These are phyloP conservation scores for Seira ritae DNA, from an alignment of 2,888 invertebrate genomes.

Conservation along the genomic window DNA sequence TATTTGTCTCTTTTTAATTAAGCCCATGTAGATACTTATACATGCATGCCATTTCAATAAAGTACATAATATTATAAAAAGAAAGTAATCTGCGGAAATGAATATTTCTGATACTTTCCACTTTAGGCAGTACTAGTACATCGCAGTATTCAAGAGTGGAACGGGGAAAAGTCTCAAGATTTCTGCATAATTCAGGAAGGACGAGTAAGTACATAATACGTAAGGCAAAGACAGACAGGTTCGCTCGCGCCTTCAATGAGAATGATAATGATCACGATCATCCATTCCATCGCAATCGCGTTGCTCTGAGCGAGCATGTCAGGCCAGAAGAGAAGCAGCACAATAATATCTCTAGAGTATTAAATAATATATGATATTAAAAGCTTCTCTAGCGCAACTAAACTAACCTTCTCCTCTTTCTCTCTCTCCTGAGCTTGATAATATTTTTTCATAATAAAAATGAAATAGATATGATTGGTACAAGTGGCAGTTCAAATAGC, in stretches of 20 bases:
- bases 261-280: slow-evolving; percentile 1
- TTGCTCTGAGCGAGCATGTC: neutral
- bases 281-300: neutral
- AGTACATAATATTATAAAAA: no score
- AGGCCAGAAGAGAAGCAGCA: neutral
- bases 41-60: no score
- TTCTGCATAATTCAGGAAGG: neutral
- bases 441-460: slow-evolving; percentile 11
- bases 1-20: no score
- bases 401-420: neutral
- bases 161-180: no score
- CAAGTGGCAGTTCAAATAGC: neutral
- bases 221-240: neutral
- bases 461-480: slow-evolving; percentile 8
- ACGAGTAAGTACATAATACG: neutral
- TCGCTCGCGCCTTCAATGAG: neutral
- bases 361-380: slow-evolving; percentile 59
- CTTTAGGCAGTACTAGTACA: no score
- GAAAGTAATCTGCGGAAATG: no score
- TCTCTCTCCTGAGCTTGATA: neutral
- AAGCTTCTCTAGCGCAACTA: slow-evolving; percentile 25
- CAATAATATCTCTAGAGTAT: slow-evolving; percentile 52
- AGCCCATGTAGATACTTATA: no score
- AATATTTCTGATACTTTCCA: no score
- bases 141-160: no score